phyloP scores from a whole-genome alignment of 1,140 invertebrate genomes.

The Drosophila truncata region DNA sequence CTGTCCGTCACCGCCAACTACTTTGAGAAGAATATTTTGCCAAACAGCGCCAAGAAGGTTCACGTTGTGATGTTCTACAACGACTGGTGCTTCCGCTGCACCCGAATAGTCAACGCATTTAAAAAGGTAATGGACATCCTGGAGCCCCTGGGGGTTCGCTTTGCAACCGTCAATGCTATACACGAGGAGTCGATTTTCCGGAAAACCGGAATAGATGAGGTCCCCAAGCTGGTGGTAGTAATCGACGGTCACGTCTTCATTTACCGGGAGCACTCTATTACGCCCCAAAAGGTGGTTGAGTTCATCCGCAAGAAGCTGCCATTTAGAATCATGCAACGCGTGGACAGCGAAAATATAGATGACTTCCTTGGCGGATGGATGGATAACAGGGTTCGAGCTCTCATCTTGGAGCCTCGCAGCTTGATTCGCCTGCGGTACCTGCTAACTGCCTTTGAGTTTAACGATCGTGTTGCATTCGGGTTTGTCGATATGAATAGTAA shows the following conservation, averaged over 20 bases:
- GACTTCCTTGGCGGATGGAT: slow-evolving; percentile 94
- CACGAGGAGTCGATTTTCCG: slow-evolving; percentile 91
- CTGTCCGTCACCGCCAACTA: slow-evolving; percentile 93
- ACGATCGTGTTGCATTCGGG: slow-evolving; percentile 95
- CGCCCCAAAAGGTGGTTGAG: slow-evolving; percentile 92
- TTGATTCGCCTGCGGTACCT: slow-evolving; percentile 93
- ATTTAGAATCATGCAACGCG: slow-evolving; percentile 90
- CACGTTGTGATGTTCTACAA: slow-evolving; percentile 95
- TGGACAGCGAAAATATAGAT: slow-evolving; percentile 91
- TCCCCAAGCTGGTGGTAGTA: slow-evolving; percentile 93
- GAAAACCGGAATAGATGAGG: slow-evolving; percentile 91
- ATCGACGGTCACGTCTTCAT: slow-evolving; percentile 92
- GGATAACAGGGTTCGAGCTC: slow-evolving; percentile 95
- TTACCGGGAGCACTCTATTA: slow-evolving; percentile 92
- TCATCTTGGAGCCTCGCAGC: slow-evolving; percentile 94
- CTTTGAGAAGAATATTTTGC: slow-evolving; percentile 94
- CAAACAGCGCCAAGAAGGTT: slow-evolving; percentile 92
- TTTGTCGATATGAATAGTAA: slow-evolving; percentile 88
- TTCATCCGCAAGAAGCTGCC: slow-evolving; percentile 94
- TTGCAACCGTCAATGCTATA: slow-evolving; percentile 93
- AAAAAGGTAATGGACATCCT: slow-evolving; percentile 93
- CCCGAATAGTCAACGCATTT: slow-evolving; percentile 93
- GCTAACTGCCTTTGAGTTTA: slow-evolving; percentile 94
- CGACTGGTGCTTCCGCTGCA: slow-evolving; percentile 96
- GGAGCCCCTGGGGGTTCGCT: slow-evolving; percentile 89